Base-by-base conservation (phyloP, 2,797 vertebrate genomes). In the Hoplostethus mediterraneus region DNA sequence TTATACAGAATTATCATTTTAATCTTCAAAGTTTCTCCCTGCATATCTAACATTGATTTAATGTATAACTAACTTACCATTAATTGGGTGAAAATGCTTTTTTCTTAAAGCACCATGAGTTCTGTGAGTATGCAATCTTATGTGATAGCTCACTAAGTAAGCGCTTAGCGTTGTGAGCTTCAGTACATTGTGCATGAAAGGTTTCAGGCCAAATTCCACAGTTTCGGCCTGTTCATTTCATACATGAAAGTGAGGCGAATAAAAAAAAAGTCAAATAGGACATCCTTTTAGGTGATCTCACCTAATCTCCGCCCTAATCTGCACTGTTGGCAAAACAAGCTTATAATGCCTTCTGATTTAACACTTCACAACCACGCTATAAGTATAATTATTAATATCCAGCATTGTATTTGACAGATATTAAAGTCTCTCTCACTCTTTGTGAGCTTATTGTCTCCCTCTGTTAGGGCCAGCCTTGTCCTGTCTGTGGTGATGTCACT, bases 1-100 rank as follows among this genome's bases (percentile, higher is more conserved):
- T 90, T 89, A 82, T 90, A 90, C 87, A 91, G 56, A 90, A 86
- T 91, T 33, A 87, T 45, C 63, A 68, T 52, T 28, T 13, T 45
- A 9, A 45, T 25, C 25, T n/a, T 38, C 3, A 25, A 21, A 44
- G 14, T 16, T 72, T 58, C 48, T 70, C 67, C 69, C 67, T 64
- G 65, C 75, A 71, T 69, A 57, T 63, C 65, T 70, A 59, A 81
- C 73, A 28, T 30, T 60, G 65, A 79, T 64, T 79, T 36, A 9
- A 33, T 47, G 25, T 13, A 49, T 8, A 31, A 64, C 78, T 82
- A 83, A 44, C 45, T 80, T 57, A 67, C 44, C 57, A 54, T 77
- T 61, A 71, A 16, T 64, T 45, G 61, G 61, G 60, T 73, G 54
- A 47, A 60, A 61, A 28, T 71, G 71, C 73, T 44, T 49, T 61